phyloP scores from a whole-genome alignment of 2,113 vertebrate genomes.

The Grammomys dolichurus region DNA sequence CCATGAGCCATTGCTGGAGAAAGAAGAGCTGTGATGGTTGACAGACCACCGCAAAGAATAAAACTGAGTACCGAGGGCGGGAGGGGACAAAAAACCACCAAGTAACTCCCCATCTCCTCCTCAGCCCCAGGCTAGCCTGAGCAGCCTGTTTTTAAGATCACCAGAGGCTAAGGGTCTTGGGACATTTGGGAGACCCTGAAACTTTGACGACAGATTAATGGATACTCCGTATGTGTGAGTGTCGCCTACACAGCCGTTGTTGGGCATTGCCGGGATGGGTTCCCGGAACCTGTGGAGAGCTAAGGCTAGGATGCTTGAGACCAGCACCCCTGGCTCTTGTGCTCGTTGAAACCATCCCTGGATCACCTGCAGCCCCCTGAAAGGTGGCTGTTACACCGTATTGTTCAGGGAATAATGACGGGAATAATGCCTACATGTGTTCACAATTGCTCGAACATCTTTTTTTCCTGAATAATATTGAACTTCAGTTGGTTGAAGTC shows the following conservation, averaged over 20 bases:
- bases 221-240: background rate
- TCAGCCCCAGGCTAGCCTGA: background rate
- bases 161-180: background rate
- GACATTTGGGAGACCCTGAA: background rate
- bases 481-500: background rate
- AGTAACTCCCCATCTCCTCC: background rate
- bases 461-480: background rate
- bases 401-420: background rate
- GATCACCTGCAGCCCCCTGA: fast-evolving
- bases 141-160: background rate
- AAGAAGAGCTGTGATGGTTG: background rate
- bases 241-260: background rate
- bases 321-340: fast-evolving
- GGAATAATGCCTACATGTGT: background rate
- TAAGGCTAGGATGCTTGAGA: background rate
- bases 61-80: background rate
- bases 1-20: fast-evolving
- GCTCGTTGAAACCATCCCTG: background rate
- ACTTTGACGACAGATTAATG: background rate
- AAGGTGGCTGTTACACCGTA: background rate
- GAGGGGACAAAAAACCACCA: background rate
- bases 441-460: background rate
- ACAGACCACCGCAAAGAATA: background rate
- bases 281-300: background rate
- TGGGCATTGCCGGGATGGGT: fast-evolving